A percentile compares a stretch with the other conserved stretches of the same genome.
Conservation (phyloP, 1,140 invertebrate genomes). For the Drosophila albomicans region DNA sequence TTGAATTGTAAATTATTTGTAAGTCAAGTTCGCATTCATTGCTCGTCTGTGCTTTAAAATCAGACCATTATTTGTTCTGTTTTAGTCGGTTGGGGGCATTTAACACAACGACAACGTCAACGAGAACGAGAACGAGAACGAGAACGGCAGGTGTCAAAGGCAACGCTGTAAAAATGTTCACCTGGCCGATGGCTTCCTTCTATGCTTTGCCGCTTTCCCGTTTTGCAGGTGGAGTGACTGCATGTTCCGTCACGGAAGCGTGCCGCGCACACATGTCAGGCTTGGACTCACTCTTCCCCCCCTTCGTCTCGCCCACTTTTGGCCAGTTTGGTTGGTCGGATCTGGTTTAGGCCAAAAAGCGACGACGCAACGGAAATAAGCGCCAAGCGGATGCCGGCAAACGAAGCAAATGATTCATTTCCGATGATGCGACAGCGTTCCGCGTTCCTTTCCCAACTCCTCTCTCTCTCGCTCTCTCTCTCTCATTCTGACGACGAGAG, state of each 20-base stretch:
- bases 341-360: conserved; percentile 53
- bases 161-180: conserved; percentile 36
- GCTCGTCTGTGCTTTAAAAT: neutral
- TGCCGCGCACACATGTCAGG: conserved; percentile 76
- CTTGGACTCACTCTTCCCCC: conserved; percentile 7
- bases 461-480: neutral
- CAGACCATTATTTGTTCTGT: neutral
- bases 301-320: too few species aligned
- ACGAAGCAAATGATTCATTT: conserved; percentile 85
- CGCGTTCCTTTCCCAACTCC: neutral
- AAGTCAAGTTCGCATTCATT: neutral
- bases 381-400: conserved; percentile 84
- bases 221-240: conserved; percentile 14
- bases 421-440: conserved; percentile 82
- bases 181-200: conserved; percentile 10
- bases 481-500: neutral
- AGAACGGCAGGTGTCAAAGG: conserved; percentile 53
- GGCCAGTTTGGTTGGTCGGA: conserved; percentile 28
- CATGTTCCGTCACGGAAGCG: conserved; percentile 78
- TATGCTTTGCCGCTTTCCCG: neutral
- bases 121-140: too few species aligned
- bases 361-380: conserved; percentile 82
- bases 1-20: too few species aligned
- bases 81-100: neutral
- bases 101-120: neutral